Conservation (phyloP, 2,797 vertebrate genomes). For the Anniella stebbinsi region DNA sequence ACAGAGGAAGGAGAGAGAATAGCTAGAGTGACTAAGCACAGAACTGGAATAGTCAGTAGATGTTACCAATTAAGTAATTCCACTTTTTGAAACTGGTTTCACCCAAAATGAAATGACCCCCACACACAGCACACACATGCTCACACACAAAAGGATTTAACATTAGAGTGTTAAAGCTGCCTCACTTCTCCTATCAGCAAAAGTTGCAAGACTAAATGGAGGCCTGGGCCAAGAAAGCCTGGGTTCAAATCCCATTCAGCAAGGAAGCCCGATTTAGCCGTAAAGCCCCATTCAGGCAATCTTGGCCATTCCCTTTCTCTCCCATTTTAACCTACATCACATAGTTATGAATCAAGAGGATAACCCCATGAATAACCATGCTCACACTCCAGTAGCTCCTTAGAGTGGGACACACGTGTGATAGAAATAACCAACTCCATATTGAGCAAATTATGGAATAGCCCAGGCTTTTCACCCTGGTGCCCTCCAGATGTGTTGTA, state of each 20-base stretch:
- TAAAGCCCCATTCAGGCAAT: background rate
- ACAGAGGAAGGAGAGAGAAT: background rate
- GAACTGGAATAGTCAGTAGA: conserved; percentile 19
- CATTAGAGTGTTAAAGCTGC: fast-evolving
- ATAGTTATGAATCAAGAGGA: background rate
- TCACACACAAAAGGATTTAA: background rate
- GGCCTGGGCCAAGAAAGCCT: background rate
- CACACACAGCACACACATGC: background rate
- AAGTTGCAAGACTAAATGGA: background rate
- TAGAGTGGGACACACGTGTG: background rate
- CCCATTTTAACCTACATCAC: background rate
- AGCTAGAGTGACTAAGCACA: conserved; percentile 51
- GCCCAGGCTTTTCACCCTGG: too few relatives aligned
- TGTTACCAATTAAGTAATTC: conserved; percentile 54
- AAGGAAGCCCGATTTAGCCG: background rate
- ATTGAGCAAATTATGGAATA: background rate
- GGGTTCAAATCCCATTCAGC: background rate
- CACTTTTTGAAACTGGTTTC: background rate
- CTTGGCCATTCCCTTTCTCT: background rate
- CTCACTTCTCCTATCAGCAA: conserved; percentile 21
- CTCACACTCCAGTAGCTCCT: background rate
- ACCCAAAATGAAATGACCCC: background rate
- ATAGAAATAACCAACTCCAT: background rate
- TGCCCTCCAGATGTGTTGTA: too few relatives aligned
- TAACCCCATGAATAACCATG: background rate